A percentile compares a stretch with the other conserved stretches of the same genome.
These are phyloP conservation scores for Pelecanus crispus DNA, from an alignment of 2,113 vertebrate species.

Conservation along the genomic window DNA sequence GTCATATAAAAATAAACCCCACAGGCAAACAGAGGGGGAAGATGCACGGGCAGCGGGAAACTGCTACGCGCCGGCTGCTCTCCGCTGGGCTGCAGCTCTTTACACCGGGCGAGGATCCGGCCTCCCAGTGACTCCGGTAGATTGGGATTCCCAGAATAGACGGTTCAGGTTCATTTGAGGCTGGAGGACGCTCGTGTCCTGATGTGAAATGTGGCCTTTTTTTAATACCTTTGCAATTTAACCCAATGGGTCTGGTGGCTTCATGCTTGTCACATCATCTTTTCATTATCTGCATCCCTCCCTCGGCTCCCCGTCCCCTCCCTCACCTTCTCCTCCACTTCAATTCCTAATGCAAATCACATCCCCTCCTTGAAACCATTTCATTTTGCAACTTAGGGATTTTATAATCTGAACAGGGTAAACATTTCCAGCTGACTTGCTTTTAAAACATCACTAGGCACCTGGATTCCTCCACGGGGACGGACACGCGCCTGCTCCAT, in stretches of 20 bases:
- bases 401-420: background rate
- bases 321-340: background rate
- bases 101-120: background rate
- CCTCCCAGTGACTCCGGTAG: background rate
- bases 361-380: constrained; percentile 19
- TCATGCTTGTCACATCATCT: constrained; percentile 24
- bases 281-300: background rate
- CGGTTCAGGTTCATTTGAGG: constrained; percentile 33
- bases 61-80: background rate
- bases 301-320: background rate
- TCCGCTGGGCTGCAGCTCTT: background rate
- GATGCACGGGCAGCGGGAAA: background rate
- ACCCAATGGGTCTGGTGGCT: background rate
- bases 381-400: constrained; percentile 8
- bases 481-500: accelerated
- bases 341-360: constrained; percentile 52
- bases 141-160: constrained; percentile 38
- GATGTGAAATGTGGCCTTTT: constrained; percentile 21
- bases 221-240: constrained; percentile 39
- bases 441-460: background rate
- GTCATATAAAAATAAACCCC: background rate
- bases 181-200: background rate
- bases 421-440: background rate
- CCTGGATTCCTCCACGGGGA: background rate
- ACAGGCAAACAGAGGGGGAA: background rate